Percentiles rank a stretch among this genome's conserved stretches.
These are phyloP conservation scores for Bursaphelenchus mucronatus DNA, from an alignment of 1,140 invertebrate genomes.

Conservation along the genomic window DNA sequence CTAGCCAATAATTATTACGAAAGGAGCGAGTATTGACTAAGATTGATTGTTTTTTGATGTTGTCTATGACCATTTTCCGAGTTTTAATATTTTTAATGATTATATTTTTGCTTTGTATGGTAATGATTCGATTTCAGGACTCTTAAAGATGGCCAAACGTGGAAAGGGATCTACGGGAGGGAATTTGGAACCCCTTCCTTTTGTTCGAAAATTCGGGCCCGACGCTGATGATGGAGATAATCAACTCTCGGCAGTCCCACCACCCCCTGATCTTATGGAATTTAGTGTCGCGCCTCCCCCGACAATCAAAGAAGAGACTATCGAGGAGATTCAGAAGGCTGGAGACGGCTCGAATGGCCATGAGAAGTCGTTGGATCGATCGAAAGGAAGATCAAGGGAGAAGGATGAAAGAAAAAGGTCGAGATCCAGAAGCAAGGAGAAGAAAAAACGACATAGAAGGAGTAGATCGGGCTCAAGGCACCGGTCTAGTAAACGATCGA, in stretches of 20 bases:
- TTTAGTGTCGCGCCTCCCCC: slow-evolving; percentile 5
- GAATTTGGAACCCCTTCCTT: slow-evolving; percentile 57
- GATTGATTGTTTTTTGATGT: slow-evolving; percentile 1
- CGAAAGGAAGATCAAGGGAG: slow-evolving; percentile 1
- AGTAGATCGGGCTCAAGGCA: background rate
- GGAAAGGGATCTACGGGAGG: slow-evolving; percentile 40
- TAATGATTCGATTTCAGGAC: slow-evolving; percentile 11
- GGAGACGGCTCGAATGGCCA: background rate
- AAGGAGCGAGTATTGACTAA: too few species aligned
- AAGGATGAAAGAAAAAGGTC: slow-evolving; percentile 21
- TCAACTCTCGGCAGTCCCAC: slow-evolving; percentile 3
- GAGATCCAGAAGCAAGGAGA: slow-evolving; percentile 27
- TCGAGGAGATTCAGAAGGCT: slow-evolving; percentile 7
- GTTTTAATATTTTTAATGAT: too few species aligned
- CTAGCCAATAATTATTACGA: too few species aligned
- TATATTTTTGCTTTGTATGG: background rate
- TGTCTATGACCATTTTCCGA: background rate
- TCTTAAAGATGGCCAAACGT: slow-evolving; percentile 6
- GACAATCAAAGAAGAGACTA: slow-evolving; percentile 13
- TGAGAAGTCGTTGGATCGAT: background rate
- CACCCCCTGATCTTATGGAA: slow-evolving; percentile 4
- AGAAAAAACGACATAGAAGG: slow-evolving; percentile 19
- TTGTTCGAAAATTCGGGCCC: slow-evolving; percentile 50
- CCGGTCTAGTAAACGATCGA: slow-evolving; percentile 8
- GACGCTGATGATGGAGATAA: slow-evolving; percentile 21